A percentile compares a stretch with the other conserved stretches of the same genome.
Conservation (phyloP, 2,113 vertebrate genomes). For the Tachysurus vachellii region DNA sequence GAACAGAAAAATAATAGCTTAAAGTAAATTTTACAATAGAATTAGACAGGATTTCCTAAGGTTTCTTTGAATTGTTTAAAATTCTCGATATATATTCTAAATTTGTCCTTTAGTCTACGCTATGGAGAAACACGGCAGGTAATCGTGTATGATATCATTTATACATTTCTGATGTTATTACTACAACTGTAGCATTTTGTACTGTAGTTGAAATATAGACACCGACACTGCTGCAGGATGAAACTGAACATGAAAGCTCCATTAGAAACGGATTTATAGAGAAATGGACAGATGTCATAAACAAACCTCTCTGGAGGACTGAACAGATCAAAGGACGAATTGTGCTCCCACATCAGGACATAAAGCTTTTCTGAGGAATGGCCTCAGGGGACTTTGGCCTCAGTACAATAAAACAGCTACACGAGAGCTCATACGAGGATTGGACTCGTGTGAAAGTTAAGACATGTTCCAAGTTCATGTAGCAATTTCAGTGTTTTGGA, state of each 20-base stretch:
- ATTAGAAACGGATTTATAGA: slow-evolving; percentile 1
- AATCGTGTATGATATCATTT: neutral
- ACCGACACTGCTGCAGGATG: neutral
- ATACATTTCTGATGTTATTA: neutral
- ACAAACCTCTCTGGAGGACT: neutral
- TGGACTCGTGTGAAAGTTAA: neutral
- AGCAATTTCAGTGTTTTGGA: neutral
- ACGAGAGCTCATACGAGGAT: neutral
- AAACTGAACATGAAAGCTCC: neutral
- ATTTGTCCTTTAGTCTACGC: no score
- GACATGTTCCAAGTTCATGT: neutral
- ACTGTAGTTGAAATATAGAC: neutral
- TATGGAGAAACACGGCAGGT: neutral
- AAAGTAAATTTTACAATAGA: no score
- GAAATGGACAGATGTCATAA: neutral
- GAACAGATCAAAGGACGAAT: neutral
- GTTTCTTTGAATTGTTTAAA: no score
- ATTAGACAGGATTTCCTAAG: no score
- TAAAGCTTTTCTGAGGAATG: neutral
- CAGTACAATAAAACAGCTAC: no score
- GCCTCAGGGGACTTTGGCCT: neutral
- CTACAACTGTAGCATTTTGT: neutral
- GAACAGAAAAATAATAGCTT: neutral
- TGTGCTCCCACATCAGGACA: neutral
- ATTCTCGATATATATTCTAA: no score